Evolutionary conservation across 2,797 vertebrate species (phyloP).

Genomic region (Garrulus glandarius): DNA sequence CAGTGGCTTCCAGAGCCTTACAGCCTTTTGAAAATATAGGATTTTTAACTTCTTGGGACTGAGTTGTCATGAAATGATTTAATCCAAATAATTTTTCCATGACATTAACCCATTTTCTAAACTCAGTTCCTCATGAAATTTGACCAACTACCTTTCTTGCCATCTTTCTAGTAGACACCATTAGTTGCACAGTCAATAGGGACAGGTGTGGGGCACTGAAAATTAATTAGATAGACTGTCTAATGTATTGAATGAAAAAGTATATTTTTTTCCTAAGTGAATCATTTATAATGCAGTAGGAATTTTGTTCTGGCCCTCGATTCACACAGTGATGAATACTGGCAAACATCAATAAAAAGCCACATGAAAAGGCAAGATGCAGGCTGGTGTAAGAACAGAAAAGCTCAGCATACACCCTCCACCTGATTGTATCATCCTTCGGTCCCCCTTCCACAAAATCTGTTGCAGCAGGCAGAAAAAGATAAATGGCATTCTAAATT

Average conservation of each 20-base stretch:
- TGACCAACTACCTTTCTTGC: background rate
- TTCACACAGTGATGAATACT: background rate
- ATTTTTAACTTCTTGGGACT: background rate
- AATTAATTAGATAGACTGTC: background rate
- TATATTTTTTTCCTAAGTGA: background rate
- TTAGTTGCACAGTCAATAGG: background rate
- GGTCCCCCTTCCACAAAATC: background rate
- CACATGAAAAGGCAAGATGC: background rate
- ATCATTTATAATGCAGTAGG: background rate
- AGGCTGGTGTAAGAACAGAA: background rate
- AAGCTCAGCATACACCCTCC: background rate
- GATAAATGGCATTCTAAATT: conserved; percentile 58
- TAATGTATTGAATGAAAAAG: background rate
- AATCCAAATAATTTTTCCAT: background rate
- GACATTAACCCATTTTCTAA: background rate
- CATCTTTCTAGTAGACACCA: background rate
- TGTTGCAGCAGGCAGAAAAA: conserved; percentile 14
- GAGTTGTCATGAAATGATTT: background rate
- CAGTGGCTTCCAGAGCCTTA: background rate
- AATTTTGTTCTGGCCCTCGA: background rate
- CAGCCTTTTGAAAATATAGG: background rate
- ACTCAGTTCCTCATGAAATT: background rate
- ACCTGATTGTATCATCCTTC: background rate
- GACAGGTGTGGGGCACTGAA: background rate
- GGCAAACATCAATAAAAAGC: background rate